Percentiles rank a stretch among this genome's conserved stretches.
Conservation (phyloP, 2,888 invertebrate species). For the Yponomeuta plumbellus region DNA sequence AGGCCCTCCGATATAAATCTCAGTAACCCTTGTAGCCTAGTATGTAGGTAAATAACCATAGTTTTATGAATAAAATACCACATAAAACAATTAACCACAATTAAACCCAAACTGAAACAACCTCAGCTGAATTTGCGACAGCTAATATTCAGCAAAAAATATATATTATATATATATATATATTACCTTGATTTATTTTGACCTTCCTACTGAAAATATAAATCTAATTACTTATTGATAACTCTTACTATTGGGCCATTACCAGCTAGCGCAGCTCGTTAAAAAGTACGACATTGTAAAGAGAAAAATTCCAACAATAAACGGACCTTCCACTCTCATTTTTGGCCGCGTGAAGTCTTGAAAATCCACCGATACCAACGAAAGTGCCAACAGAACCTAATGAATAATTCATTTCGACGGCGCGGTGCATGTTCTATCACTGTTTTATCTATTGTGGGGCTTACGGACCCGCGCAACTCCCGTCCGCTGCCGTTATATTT, state of each 20-base stretch:
- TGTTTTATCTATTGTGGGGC: conserved; percentile 77
- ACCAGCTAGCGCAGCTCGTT: conserved; percentile 30
- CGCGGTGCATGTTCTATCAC: conserved; percentile 78
- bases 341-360: conserved; percentile 59
- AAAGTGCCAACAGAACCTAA: conserved; percentile 76
- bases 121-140: no score
- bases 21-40: no score
- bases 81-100: no score
- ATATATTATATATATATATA: no score
- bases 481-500: conserved; percentile 33
- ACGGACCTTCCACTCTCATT: conserved; percentile 67
- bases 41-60: no score
- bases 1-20: no score
- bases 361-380: conserved; percentile 75
- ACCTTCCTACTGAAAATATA: no score
- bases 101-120: no score
- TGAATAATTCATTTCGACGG: conserved; percentile 75
- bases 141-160: no score
- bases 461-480: conserved; percentile 43
- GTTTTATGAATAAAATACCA: no score
- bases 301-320: conserved; percentile 61
- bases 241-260: background rate
- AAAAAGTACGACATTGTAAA: conserved; percentile 47
- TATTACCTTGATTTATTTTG: no score
- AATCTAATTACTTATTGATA: no score